Conservation (phyloP, 2,888 invertebrate genomes). For the Nycteola revayana region DNA sequence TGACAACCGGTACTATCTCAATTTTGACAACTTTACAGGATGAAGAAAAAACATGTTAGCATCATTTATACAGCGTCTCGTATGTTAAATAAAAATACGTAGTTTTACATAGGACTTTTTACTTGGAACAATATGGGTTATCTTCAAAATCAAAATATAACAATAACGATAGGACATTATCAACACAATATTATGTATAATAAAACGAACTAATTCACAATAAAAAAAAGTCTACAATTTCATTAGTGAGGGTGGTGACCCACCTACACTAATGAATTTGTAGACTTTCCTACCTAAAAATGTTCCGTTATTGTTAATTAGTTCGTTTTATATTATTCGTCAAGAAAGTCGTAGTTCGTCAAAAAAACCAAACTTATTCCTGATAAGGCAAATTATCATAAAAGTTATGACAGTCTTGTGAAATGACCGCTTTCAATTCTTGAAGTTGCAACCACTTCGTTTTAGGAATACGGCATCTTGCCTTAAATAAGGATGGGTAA, state of each 20-base stretch:
- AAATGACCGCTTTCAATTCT: constrained; percentile 1
- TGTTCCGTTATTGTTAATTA: too few relatives aligned
- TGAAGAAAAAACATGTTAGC: background rate
- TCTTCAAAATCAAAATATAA: constrained; percentile 7
- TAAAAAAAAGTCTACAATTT: too few relatives aligned
- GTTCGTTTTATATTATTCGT: background rate
- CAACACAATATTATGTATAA: constrained; percentile 4
- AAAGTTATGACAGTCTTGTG: constrained; percentile 4
- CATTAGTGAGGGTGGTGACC: too few relatives aligned
- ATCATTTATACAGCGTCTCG: background rate
- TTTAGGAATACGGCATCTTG: constrained; percentile 12
- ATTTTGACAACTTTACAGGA: background rate
- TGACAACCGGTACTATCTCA: too few relatives aligned
- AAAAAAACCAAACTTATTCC: constrained; percentile 1
- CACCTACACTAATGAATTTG: too few relatives aligned
- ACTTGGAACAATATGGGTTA: constrained; percentile 3
- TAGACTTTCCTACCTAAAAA: too few relatives aligned
- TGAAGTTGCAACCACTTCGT: constrained; percentile 10
- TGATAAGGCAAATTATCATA: constrained; percentile 2
- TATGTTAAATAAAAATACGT: constrained; percentile 2
- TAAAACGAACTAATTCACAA: constrained; percentile 3
- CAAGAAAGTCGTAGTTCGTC: background rate
- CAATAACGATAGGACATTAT: constrained; percentile 9
- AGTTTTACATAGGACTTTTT: constrained; percentile 5
- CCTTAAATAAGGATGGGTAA: constrained; percentile 13